These are phyloP conservation scores for Labeo rohita DNA, from an alignment of 2,113 vertebrate species.

Conservation along the genomic window DNA sequence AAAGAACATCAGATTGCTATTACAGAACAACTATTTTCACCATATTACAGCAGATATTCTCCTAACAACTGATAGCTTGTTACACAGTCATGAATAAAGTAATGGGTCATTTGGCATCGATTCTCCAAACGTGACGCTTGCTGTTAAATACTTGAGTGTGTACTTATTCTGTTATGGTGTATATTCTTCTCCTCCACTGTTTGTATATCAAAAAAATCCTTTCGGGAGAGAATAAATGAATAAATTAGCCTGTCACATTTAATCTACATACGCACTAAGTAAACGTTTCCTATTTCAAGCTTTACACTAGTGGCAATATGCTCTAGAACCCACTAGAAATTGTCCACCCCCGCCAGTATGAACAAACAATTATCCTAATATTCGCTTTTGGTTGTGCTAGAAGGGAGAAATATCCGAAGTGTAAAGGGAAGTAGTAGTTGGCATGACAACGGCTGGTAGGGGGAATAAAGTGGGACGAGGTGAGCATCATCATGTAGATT, in stretches of 20 bases:
- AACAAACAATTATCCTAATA: slow-evolving; percentile 48
- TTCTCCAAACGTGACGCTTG: background rate
- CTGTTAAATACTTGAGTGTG: background rate
- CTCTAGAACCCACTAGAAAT: slow-evolving; percentile 38
- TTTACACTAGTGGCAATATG: background rate
- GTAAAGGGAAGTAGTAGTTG: slow-evolving; percentile 49
- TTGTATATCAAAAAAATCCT: background rate
- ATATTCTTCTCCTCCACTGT: background rate
- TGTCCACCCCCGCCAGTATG: background rate
- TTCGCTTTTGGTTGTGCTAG: slow-evolving; percentile 16
- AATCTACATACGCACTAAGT: slow-evolving; percentile 28
- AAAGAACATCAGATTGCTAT: slow-evolving; percentile 5
- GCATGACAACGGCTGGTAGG: slow-evolving; percentile 46
- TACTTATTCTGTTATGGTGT: background rate
- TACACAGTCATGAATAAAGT: background rate
- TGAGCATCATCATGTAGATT: slow-evolving; percentile 6
- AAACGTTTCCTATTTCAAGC: slow-evolving; percentile 14
- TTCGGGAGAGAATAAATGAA: slow-evolving; percentile 31
- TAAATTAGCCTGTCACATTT: slow-evolving; percentile 25
- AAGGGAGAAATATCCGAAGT: slow-evolving; percentile 7
- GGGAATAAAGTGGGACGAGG: slow-evolving; percentile 35
- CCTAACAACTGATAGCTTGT: background rate
- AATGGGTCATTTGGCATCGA: background rate
- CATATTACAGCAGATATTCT: slow-evolving; percentile 5
- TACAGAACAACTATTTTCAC: background rate